Evolutionary conservation across 2,113 vertebrate genomes (phyloP).

Genomic region (Brachirus orientalis): DNA sequence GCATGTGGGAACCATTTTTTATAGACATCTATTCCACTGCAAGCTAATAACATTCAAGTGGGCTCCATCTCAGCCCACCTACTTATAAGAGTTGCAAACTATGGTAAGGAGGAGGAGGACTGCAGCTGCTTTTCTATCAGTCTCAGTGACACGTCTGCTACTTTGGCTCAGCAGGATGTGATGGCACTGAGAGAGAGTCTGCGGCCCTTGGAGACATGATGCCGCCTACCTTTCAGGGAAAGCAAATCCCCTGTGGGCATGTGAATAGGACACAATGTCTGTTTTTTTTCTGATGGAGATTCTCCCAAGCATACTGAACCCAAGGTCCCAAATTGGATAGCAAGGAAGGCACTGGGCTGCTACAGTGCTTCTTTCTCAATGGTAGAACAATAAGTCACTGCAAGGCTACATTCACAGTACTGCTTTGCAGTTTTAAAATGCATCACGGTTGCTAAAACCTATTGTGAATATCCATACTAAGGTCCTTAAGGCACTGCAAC

Average conservation of each 20-base stretch:
- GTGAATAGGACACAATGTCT: slow-evolving; percentile 34
- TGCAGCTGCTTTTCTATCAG: slow-evolving; percentile 47
- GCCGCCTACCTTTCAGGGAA: slow-evolving; percentile 41
- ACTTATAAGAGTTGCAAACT: slow-evolving; percentile 49
- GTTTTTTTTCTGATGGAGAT: slow-evolving; percentile 16
- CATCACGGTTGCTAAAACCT: no score
- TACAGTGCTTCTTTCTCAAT: slow-evolving; percentile 1
- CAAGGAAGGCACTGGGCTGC: not conserved
- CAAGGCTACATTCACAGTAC: no score
- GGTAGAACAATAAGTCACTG: not conserved
- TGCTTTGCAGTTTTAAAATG: no score
- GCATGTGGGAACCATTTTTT: slow-evolving; percentile 53
- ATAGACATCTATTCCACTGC: slow-evolving; percentile 29
- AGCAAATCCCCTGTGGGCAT: slow-evolving; percentile 32
- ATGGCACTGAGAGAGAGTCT: slow-evolving; percentile 40
- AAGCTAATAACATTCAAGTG: slow-evolving; percentile 45
- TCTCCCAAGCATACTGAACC: not conserved
- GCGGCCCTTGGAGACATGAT: slow-evolving; percentile 58
- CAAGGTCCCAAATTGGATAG: slow-evolving; percentile 21
- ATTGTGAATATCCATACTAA: no score
- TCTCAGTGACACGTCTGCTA: slow-evolving; percentile 40
- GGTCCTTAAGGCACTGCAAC: no score
- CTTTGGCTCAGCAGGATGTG: slow-evolving; percentile 45
- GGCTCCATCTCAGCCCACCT: slow-evolving; percentile 42
- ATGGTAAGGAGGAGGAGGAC: slow-evolving; percentile 33